Evolutionary conservation across 1,140 invertebrate species (phyloP).

Genomic region (Brachionus calyciflorus): DNA sequence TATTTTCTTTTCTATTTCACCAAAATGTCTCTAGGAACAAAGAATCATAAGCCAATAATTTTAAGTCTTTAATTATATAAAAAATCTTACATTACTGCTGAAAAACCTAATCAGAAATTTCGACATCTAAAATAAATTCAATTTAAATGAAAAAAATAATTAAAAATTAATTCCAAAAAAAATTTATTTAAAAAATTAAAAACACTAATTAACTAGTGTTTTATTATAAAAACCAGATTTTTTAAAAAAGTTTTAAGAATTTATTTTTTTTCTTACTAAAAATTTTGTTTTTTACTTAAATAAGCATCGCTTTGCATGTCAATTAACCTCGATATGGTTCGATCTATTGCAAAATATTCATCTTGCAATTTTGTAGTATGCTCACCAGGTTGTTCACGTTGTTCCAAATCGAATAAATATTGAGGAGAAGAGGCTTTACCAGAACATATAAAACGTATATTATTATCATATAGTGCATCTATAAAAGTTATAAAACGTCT

Average conservation of each 20-base stretch:
- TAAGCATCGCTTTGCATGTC: slow-evolving; percentile 93
- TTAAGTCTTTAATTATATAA: background rate
- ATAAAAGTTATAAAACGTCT: slow-evolving; percentile 93
- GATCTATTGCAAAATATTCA: slow-evolving; percentile 91
- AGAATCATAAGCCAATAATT: background rate
- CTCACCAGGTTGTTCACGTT: background rate
- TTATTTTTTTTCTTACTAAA: background rate
- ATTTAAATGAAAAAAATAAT: too few relatives aligned
- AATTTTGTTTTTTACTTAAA: slow-evolving; percentile 58
- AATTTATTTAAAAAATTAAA: too few relatives aligned
- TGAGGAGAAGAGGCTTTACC: slow-evolving; percentile 14
- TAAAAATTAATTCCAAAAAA: too few relatives aligned
- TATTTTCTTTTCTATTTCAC: slow-evolving; percentile 1
- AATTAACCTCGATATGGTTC: slow-evolving; percentile 82
- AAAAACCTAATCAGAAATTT: background rate
- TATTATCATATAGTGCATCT: slow-evolving; percentile 93
- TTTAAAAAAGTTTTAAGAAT: background rate
- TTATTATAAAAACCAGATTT: slow-evolving; percentile 29
- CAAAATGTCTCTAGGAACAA: background rate
- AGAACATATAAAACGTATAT: slow-evolving; percentile 63
- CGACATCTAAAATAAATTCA: background rate
- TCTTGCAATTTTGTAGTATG: slow-evolving; percentile 63
- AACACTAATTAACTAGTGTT: background rate
- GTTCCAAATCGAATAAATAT: slow-evolving; percentile 7
- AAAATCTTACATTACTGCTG: background rate